Percentiles rank a stretch among this genome's conserved stretches.
phyloP scores from a whole-genome alignment of 2,113 vertebrate species.

The Dasypus novemcinctus region DNA sequence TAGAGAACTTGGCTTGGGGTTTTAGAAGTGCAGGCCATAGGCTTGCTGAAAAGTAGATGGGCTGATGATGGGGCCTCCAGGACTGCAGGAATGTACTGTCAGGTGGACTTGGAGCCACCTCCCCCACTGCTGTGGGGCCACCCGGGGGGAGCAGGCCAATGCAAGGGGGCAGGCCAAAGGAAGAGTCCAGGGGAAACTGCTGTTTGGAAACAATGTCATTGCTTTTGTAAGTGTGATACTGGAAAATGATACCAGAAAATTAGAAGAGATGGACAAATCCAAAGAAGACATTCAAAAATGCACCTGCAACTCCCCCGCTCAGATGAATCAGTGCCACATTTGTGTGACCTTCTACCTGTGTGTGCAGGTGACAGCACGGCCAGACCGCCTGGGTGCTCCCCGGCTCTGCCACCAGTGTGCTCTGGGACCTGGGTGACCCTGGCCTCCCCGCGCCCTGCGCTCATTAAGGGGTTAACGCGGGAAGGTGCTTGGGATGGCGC shows the following conservation, averaged over 20 bases:
- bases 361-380: background rate
- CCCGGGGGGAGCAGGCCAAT: no score
- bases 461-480: accelerated
- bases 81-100: background rate
- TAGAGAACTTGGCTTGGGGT: background rate
- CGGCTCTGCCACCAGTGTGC: background rate
- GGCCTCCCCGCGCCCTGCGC: accelerated
- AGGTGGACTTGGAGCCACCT: accelerated
- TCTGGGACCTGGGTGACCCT: background rate
- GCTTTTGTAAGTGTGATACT: background rate
- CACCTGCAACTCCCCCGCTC: background rate
- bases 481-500: background rate
- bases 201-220: background rate
- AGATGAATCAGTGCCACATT: no score
- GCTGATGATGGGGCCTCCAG: no score
- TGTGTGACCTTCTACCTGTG: background rate
- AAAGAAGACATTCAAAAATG: background rate
- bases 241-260: no score
- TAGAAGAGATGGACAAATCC: background rate
- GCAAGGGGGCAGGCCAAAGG: no score
- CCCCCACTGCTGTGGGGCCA: background rate
- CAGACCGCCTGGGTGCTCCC: background rate
- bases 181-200: background rate
- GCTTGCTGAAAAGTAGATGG: background rate
- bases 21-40: no score